Percentiles rank a stretch among this genome's conserved stretches.
Conservation (phyloP, 1,140 invertebrate genomes). For the Drosophila persimilis region DNA sequence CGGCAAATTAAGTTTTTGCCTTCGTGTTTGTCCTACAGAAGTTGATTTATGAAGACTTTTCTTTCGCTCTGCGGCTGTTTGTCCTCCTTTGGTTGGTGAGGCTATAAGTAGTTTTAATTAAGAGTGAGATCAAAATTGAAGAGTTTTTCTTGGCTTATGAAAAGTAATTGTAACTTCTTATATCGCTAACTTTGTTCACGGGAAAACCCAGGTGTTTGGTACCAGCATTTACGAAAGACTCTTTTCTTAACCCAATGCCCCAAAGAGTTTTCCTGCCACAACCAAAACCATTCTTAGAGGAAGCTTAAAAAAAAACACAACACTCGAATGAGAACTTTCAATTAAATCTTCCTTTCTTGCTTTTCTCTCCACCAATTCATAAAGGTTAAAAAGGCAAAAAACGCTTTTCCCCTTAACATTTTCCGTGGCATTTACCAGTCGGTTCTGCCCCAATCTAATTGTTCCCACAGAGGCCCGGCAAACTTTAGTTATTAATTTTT, state of each 20-base stretch:
- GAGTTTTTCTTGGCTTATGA: too few relatives aligned
- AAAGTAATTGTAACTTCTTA: too few relatives aligned
- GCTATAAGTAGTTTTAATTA: slow-evolving; percentile 34
- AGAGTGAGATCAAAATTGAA: slow-evolving; percentile 10
- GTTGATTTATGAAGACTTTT: slow-evolving; percentile 33
- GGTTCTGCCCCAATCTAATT: slow-evolving; percentile 21
- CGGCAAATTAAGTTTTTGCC: slow-evolving; percentile 36
- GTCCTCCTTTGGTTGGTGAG: background rate
- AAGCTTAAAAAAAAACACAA: background rate
- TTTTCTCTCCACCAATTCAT: too few relatives aligned
- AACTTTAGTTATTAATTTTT: slow-evolving; percentile 63
- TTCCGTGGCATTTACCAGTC: background rate
- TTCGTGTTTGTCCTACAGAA: slow-evolving; percentile 20
- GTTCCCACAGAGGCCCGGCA: slow-evolving; percentile 15
- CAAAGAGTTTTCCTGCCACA: too few relatives aligned
- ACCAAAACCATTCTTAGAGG: too few relatives aligned
- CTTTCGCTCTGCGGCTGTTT: slow-evolving; percentile 6
- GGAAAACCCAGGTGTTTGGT: too few relatives aligned
- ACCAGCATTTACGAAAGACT: too few relatives aligned
- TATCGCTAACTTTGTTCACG: too few relatives aligned
- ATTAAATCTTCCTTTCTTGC: too few relatives aligned
- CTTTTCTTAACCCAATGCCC: too few relatives aligned
- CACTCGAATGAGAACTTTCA: background rate
- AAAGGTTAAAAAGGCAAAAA: background rate
- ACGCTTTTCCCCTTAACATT: slow-evolving; percentile 12